These are phyloP conservation scores for Entelurus aequoreus DNA, from an alignment of 2,113 vertebrate genomes.

Conservation along the genomic window DNA sequence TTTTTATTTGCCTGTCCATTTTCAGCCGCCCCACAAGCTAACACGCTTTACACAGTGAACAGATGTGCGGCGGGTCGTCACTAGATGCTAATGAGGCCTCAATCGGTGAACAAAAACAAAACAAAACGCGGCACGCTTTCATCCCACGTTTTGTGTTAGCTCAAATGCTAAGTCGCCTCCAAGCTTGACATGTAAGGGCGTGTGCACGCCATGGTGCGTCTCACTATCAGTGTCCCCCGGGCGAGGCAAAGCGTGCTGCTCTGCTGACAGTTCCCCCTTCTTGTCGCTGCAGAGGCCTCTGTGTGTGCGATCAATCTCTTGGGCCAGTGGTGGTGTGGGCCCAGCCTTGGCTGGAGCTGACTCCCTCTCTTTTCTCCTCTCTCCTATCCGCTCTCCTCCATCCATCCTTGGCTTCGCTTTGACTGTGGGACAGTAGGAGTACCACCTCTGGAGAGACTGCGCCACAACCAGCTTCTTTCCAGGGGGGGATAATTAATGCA, in stretches of 20 bases:
- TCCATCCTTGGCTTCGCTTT: slow-evolving; percentile 52
- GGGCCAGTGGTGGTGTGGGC: slow-evolving; percentile 75
- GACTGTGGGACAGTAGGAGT: slow-evolving; percentile 58
- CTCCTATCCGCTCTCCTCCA: slow-evolving; percentile 44
- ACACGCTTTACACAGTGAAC: slow-evolving; percentile 64
- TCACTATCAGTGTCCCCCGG: slow-evolving; percentile 40
- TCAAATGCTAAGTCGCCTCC: slow-evolving; percentile 1
- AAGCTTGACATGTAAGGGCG: slow-evolving; percentile 16
- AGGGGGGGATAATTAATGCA: slow-evolving; percentile 68
- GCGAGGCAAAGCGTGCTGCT: slow-evolving; percentile 60
- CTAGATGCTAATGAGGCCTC: slow-evolving; percentile 68
- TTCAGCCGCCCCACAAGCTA: slow-evolving; percentile 69
- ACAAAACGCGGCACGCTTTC: slow-evolving; percentile 6
- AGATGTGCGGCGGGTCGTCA: slow-evolving; percentile 67
- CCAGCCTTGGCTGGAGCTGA: slow-evolving; percentile 58
- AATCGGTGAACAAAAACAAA: slow-evolving; percentile 29
- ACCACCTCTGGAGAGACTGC: slow-evolving; percentile 56
- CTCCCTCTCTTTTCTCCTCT: slow-evolving; percentile 52
- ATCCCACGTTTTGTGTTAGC: neutral
- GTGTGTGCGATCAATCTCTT: slow-evolving; percentile 74
- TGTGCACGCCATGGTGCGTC: slow-evolving; percentile 25
- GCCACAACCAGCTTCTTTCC: slow-evolving; percentile 47
- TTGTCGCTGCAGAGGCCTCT: slow-evolving; percentile 65
- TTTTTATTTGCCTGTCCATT: slow-evolving; percentile 69
- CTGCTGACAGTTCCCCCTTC: slow-evolving; percentile 54